Conservation (phyloP, 2,797 vertebrate species). For the Aulostomus chinensis region DNA sequence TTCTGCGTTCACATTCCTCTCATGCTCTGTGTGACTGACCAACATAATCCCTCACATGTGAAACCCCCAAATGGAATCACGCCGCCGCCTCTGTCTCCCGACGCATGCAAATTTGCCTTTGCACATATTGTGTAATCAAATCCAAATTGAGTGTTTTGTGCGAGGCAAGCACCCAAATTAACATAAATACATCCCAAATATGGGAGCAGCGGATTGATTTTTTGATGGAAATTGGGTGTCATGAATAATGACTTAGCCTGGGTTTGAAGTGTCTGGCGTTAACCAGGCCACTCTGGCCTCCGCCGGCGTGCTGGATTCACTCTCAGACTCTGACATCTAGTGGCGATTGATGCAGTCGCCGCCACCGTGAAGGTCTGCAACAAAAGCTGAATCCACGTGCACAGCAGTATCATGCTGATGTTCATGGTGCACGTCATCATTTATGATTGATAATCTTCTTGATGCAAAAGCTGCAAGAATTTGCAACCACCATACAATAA, state of each 20-base stretch:
- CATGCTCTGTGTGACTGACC: slow-evolving; percentile 22
- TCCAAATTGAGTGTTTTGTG: slow-evolving; percentile 50
- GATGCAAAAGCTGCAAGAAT: no score
- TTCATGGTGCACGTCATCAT: no score
- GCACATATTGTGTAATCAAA: slow-evolving; percentile 50
- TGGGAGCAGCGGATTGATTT: slow-evolving; percentile 53
- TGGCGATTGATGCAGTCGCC: slow-evolving; percentile 32
- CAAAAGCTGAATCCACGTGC: neutral
- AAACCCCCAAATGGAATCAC: slow-evolving; percentile 33
- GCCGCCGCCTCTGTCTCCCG: slow-evolving; percentile 4
- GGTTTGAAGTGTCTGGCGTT: slow-evolving; percentile 33
- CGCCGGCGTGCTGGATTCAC: neutral
- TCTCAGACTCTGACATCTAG: slow-evolving; percentile 57
- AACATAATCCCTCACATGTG: slow-evolving; percentile 34
- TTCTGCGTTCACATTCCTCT: slow-evolving; percentile 15
- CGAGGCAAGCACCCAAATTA: slow-evolving; percentile 37
- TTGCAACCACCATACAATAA: no score
- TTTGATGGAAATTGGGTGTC: slow-evolving; percentile 41
- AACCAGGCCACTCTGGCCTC: slow-evolving; percentile 35
- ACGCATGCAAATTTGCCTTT: slow-evolving; percentile 37
- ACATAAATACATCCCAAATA: slow-evolving; percentile 58
- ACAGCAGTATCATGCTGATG: no score
- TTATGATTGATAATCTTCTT: no score
- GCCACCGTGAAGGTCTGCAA: no score
- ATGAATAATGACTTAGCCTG: slow-evolving; percentile 55